phyloP scores from a whole-genome alignment of 2,113 vertebrate species.

The Anser brachyrhynchus region DNA sequence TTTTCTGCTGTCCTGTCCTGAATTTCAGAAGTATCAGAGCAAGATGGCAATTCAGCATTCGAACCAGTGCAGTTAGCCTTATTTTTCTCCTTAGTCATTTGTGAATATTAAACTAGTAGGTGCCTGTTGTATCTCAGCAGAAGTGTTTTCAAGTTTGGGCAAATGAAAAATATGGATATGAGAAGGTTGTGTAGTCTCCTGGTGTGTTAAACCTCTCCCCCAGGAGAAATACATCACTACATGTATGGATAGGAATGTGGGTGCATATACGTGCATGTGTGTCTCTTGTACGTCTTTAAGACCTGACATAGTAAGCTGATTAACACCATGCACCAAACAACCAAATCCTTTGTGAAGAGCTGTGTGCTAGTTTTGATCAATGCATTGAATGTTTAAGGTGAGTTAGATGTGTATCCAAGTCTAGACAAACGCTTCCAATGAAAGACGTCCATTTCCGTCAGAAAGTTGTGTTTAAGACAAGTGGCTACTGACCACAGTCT shows the following conservation, averaged over 20 bases:
- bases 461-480: neutral
- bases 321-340: neutral
- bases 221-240: neutral
- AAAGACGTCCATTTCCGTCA: neutral
- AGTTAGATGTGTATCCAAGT: neutral
- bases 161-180: neutral
- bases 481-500: neutral
- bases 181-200: neutral
- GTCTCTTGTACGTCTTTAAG: neutral
- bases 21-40: neutral
- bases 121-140: neutral
- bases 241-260: neutral
- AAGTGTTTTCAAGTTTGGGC: neutral
- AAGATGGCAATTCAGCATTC: neutral
- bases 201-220: neutral
- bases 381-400: neutral
- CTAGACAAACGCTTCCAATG: neutral
- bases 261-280: accelerated
- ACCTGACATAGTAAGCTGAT: neutral
- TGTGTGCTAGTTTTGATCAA: neutral
- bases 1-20: neutral
- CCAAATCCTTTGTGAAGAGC: neutral
- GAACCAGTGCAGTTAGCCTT: neutral
- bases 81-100: neutral
- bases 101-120: neutral